These are phyloP conservation scores for Anagrus nilaparvatae DNA, from an alignment of 1,140 invertebrate species.

Conservation along the genomic window DNA sequence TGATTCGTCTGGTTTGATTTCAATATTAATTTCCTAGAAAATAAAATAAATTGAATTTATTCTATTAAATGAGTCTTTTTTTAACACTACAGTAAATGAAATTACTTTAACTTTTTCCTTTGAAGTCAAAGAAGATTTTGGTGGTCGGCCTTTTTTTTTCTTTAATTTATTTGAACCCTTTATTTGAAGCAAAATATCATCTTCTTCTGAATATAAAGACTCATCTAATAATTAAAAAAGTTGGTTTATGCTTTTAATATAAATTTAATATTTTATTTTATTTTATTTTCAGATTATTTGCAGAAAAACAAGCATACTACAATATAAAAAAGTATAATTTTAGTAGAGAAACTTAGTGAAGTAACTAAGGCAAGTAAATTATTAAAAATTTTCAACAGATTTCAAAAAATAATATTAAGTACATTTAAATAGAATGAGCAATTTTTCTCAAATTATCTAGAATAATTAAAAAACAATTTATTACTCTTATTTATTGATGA, in stretches of 20 bases:
- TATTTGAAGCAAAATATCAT: conserved; percentile 48
- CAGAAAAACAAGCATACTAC: too few relatives aligned
- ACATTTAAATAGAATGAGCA: too few relatives aligned
- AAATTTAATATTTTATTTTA: too few relatives aligned
- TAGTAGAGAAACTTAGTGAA: too few relatives aligned
- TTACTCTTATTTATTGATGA: conserved; percentile 42
- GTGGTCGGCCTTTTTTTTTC: conserved; percentile 57
- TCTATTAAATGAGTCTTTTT: conserved; percentile 10
- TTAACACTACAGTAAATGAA: conserved; percentile 4
- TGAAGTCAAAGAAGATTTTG: conserved; percentile 38
- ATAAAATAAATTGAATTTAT: conserved; percentile 15
- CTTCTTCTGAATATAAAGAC: conserved; percentile 44
- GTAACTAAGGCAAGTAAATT: too few relatives aligned
- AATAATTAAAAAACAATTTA: neutral
- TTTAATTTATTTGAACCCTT: conserved; percentile 54
- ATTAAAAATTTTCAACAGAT: too few relatives aligned
- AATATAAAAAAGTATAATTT: too few relatives aligned
- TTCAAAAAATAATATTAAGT: too few relatives aligned
- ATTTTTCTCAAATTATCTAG: too few relatives aligned
- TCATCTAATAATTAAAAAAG: conserved; percentile 34
- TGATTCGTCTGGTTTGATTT: conserved; percentile 29
- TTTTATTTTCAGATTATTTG: too few relatives aligned
- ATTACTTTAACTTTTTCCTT: conserved; percentile 34
- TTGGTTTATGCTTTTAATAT: neutral
- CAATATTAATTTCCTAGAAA: conserved; percentile 22